Base-by-base conservation (phyloP, 2,113 vertebrate genomes). In the Indri indri region DNA sequence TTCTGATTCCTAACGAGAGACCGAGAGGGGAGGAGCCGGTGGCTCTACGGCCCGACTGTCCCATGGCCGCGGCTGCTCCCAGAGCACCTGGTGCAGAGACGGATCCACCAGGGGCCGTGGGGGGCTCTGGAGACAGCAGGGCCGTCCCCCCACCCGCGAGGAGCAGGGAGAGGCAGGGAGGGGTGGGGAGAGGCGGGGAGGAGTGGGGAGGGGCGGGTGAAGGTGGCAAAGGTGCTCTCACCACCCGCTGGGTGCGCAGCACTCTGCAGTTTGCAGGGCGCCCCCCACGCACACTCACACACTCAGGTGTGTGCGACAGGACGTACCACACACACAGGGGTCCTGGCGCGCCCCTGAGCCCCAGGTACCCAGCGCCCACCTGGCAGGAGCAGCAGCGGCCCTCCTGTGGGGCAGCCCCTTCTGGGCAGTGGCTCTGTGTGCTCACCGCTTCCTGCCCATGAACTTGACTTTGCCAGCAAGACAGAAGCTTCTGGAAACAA, bases 31-130 rank as follows among this genome's bases (percentile, higher is more conserved):
- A 40, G 23, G n/a, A 45, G 50, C 3, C 3, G 0, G 30, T 1
- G 74, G 68, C 5, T 10, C 37, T 45, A n/a, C 17, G 5, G 37
- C 0, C n/a, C 11, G 4, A 22, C n/a, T 8, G 12, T 34, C 17
- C 13, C 34, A 1, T 2, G 9, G 45, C 30, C 30, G 30, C 30
- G 6, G 57, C 65, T 50, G 50, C 32, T 63, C 40, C 25, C 54
- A 2, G 73, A 30, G 10, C 13, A 3, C 16, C 0, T 8, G 5
- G 32, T 1, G 6, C 18, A 20, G 25, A 16, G 71, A 6, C 13
- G 6, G 40, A 27, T 6, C 50, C 10, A 2, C 11, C 27, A 27
- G 73, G 73, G 45, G 16, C 82, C 54, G 22, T 22, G 54, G 11
- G 14, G 73, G n/a, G 57, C 20, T 45, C 32, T 32, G n/a, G 40